A percentile compares a stretch with the other conserved stretches of the same genome.
phyloP scores from a whole-genome alignment of 2,797 vertebrate species.

The Lepilemur septentrionalis region DNA sequence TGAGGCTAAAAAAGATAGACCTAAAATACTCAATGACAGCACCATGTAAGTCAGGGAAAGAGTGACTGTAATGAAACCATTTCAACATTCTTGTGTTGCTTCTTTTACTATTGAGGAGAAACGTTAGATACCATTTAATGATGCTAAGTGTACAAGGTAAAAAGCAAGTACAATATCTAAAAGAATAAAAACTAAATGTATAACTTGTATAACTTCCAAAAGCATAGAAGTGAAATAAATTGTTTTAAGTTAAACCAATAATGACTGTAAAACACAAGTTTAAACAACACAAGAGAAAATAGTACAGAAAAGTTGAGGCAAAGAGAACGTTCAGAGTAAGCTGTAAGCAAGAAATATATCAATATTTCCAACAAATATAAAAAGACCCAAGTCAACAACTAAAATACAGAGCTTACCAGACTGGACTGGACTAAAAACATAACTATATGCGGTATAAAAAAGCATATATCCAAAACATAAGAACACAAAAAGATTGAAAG shows the following conservation, averaged over 20 bases:
- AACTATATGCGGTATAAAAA: background rate
- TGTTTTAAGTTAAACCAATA: background rate
- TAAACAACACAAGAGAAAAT: background rate
- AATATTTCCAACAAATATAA: background rate
- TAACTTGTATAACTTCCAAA: background rate
- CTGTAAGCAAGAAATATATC: background rate
- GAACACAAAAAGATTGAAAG: background rate
- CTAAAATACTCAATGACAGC: background rate
- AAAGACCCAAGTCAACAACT: background rate
- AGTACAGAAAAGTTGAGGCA: background rate
- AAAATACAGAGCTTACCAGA: background rate
- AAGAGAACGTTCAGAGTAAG: background rate
- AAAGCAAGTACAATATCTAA: background rate
- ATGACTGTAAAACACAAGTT: background rate
- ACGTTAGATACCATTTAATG: background rate
- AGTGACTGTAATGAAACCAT: background rate
- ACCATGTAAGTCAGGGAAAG: background rate
- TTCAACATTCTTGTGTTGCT: background rate
- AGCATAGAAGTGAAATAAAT: background rate
- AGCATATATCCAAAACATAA: conserved; percentile 3
- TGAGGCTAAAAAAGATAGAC: background rate
- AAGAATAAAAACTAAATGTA: background rate
- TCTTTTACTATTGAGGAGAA: background rate
- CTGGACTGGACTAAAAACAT: background rate
- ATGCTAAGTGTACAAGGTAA: background rate